Evolutionary conservation across 2,888 invertebrate genomes (phyloP), one percentile per base, ranked within the genome.

Genomic region (Hirtodrosophila confusa): DNA sequence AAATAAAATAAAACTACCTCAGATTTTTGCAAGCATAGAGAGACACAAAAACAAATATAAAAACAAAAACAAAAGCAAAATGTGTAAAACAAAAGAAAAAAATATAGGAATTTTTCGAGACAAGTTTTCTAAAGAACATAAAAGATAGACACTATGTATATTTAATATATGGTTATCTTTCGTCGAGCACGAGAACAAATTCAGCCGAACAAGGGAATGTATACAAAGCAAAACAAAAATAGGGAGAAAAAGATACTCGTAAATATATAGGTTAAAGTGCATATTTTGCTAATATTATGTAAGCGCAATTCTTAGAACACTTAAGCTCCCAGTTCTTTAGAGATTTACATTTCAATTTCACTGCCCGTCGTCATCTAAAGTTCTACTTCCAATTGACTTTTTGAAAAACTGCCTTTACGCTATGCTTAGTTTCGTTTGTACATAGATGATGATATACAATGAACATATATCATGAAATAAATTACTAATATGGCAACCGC

Each of bases 1-100:
- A 86, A 84, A 79, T 73, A 69, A 80, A 78, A 75, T 73, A 73
- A 68, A 86, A 87, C 86, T 86, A 86, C 87, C 86, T 86, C 86
- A 86, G 76, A 87, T 85, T 86, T 79, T 85, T 84, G 86, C 71
- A 80, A 80, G 65, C 75, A 61, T 62, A 71, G 37, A 54, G 53
- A 63, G 55, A 74, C 39, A 40, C 40, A 40, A 47, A 31, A 37
- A 53, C 17, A 51, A 24, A 36, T 39, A 24, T 23, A 56, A 43
- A 47, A 29, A 39, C 10, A 48, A 56, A 64, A 56, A 45, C 31
- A 36, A 53, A 33, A 35, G 17, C 7, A 51, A 24, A 31, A 54
- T n/a, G n/a, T n/a, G n/a, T n/a, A n/a, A n/a, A 35, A 27, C 7
- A 51, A 24, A 31, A 54, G 53, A 65, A 72, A 73, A 79, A 47